These are phyloP conservation scores for Osmoderma eremita DNA, from an alignment of 2,888 invertebrate genomes.

Conservation along the genomic window DNA sequence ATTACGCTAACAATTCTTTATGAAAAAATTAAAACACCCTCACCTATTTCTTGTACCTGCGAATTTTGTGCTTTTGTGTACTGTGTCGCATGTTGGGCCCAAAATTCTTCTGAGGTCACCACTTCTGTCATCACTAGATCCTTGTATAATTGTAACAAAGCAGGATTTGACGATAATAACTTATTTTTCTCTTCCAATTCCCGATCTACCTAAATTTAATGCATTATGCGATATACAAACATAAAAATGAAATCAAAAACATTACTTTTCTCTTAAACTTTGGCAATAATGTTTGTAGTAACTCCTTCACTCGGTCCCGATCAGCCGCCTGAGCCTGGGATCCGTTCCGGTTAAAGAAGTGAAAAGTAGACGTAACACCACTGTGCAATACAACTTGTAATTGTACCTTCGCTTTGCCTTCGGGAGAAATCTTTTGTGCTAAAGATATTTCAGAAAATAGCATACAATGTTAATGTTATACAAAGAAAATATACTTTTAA, in stretches of 20 bases:
- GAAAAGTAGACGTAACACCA: constrained; percentile 95
- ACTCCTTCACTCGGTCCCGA: constrained; percentile 91
- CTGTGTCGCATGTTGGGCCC: constrained; percentile 87
- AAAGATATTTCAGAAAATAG: constrained; percentile 43
- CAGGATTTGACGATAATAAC: constrained; percentile 88
- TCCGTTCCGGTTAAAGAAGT: constrained; percentile 91
- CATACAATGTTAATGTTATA: constrained; percentile 24
- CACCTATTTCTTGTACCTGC: constrained; percentile 86
- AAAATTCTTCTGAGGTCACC: constrained; percentile 97
- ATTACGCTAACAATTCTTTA: neutral
- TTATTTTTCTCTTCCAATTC: constrained; percentile 69
- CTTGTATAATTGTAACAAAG: constrained; percentile 91
- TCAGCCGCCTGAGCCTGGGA: constrained; percentile 86
- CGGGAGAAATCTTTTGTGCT: constrained; percentile 94
- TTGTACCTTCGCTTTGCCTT: constrained; percentile 97
- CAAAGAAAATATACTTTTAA: constrained; percentile 79
- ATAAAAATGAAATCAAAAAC: neutral
- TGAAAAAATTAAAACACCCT: neutral
- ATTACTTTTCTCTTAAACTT: constrained; percentile 92
- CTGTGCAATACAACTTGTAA: constrained; percentile 95
- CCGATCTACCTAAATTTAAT: constrained; percentile 57
- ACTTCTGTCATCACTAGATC: constrained; percentile 97
- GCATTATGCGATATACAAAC: neutral
- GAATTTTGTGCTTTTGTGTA: constrained; percentile 78
- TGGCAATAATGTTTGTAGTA: constrained; percentile 89